Percentiles rank a stretch among this genome's conserved stretches.
These are phyloP conservation scores for Anagrus nilaparvatae DNA, from an alignment of 1,140 invertebrate genomes.

Conservation along the genomic window DNA sequence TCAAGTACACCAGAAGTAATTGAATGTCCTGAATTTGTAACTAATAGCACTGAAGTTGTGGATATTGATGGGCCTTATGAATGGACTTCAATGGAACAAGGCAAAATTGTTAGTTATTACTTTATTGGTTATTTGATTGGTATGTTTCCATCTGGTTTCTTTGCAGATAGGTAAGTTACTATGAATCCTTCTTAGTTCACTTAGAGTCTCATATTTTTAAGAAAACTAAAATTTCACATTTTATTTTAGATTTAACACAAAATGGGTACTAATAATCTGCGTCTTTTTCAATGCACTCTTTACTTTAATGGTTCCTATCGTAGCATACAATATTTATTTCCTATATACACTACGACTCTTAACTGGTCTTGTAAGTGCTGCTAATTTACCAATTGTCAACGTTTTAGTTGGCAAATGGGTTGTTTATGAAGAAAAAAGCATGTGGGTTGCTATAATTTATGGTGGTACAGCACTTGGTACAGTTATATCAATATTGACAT, in stretches of 20 bases:
- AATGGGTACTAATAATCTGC: conserved; percentile 69
- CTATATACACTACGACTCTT: conserved; percentile 46
- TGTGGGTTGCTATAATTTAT: conserved; percentile 51
- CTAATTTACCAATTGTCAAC: conserved; percentile 36
- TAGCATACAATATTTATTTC: conserved; percentile 41
- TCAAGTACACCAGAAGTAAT: background rate
- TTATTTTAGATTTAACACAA: conserved; percentile 54
- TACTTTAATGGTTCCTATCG: conserved; percentile 54
- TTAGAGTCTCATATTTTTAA: too few relatives aligned
- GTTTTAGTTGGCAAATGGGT: conserved; percentile 38
- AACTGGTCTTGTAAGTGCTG: conserved; percentile 46
- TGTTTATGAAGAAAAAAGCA: conserved; percentile 37
- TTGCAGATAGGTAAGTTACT: conserved; percentile 42
- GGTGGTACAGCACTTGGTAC: conserved; percentile 64
- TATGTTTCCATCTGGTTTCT: conserved; percentile 50
- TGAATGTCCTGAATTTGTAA: conserved; percentile 26
- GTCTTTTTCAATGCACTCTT: conserved; percentile 65
- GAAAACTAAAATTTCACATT: background rate
- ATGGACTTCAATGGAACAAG: conserved; percentile 58
- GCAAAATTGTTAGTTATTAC: conserved; percentile 64
- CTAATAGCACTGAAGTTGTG: background rate
- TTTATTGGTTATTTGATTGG: conserved; percentile 80
- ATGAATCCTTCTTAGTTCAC: too few relatives aligned
- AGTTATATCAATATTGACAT: conserved; percentile 61
- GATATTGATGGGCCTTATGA: conserved; percentile 57